These are phyloP conservation scores for Discoglossus pictus DNA, from an alignment of 2,797 vertebrate species.

Conservation along the genomic window DNA sequence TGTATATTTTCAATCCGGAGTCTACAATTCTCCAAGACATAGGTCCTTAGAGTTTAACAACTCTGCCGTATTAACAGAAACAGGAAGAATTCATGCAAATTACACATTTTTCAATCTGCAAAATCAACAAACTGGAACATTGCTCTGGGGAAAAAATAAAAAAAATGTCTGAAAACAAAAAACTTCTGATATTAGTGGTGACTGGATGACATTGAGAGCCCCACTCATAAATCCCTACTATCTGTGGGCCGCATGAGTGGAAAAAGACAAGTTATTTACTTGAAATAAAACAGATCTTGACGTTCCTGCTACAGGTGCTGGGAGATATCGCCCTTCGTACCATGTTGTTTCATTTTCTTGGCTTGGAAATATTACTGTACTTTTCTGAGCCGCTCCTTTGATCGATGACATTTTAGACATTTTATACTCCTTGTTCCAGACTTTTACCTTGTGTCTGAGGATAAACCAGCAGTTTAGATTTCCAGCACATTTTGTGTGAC, in stretches of 20 bases:
- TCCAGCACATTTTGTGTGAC: conserved; percentile 6
- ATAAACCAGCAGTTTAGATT: background rate
- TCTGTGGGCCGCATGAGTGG: background rate
- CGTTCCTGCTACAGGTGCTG: background rate
- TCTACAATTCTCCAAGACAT: too few relatives aligned
- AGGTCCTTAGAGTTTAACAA: too few relatives aligned
- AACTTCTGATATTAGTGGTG: too few relatives aligned
- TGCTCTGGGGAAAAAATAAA: too few relatives aligned
- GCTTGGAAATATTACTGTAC: background rate
- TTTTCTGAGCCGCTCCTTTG: background rate
- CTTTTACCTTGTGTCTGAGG: conserved; percentile 9
- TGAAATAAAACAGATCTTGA: conserved; percentile 1
- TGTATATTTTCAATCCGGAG: too few relatives aligned
- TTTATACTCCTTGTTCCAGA: background rate
- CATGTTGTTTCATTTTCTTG: background rate
- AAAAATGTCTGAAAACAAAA: too few relatives aligned
- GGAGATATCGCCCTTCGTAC: background rate
- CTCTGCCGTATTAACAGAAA: too few relatives aligned
- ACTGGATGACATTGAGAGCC: too few relatives aligned
- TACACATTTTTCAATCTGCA: too few relatives aligned
- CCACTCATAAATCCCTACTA: conserved; percentile 14
- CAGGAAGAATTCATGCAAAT: too few relatives aligned
- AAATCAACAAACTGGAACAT: too few relatives aligned
- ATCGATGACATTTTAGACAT: background rate
- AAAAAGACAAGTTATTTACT: background rate